phyloP scores from a whole-genome alignment of 2,888 invertebrate genomes.

The Biston stratarius region DNA sequence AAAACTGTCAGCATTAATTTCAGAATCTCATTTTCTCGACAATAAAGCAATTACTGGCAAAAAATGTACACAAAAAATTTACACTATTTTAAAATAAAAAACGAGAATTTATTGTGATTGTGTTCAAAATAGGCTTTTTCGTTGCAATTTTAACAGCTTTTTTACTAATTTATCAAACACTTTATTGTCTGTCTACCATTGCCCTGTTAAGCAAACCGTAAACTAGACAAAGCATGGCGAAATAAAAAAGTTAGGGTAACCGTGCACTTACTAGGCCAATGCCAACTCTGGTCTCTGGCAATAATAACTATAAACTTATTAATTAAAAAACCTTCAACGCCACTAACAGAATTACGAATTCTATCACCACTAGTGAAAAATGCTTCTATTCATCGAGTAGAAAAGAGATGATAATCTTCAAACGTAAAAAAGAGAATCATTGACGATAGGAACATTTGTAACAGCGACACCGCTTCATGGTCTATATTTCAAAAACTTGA shows the following conservation, averaged over 20 bases:
- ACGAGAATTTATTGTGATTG: slow-evolving; percentile 6
- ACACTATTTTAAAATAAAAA: slow-evolving; percentile 18
- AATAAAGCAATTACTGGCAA: slow-evolving; percentile 26
- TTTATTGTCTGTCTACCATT: slow-evolving; percentile 47
- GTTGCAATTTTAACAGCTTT: slow-evolving; percentile 42
- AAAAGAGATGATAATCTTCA: too few species aligned
- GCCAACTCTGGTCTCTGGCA: too few species aligned
- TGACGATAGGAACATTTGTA: too few species aligned
- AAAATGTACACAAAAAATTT: slow-evolving; percentile 5
- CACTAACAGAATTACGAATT: too few species aligned
- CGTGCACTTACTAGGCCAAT: background rate
- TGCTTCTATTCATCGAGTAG: too few species aligned
- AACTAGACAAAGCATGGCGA: slow-evolving; percentile 46
- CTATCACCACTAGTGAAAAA: too few species aligned
- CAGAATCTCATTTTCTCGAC: slow-evolving; percentile 16
- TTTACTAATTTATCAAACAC: slow-evolving; percentile 9
- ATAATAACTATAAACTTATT: too few species aligned
- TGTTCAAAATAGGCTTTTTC: background rate
- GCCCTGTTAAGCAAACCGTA: slow-evolving; percentile 50
- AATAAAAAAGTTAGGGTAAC: slow-evolving; percentile 16
- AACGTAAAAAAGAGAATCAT: too few species aligned
- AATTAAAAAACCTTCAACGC: too few species aligned
- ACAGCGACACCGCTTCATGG: too few species aligned
- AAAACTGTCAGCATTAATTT: slow-evolving; percentile 1
- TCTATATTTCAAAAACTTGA: too few species aligned